These are phyloP conservation scores for Spheniscus humboldti DNA, from an alignment of 2,797 vertebrate genomes.

Conservation along the genomic window DNA sequence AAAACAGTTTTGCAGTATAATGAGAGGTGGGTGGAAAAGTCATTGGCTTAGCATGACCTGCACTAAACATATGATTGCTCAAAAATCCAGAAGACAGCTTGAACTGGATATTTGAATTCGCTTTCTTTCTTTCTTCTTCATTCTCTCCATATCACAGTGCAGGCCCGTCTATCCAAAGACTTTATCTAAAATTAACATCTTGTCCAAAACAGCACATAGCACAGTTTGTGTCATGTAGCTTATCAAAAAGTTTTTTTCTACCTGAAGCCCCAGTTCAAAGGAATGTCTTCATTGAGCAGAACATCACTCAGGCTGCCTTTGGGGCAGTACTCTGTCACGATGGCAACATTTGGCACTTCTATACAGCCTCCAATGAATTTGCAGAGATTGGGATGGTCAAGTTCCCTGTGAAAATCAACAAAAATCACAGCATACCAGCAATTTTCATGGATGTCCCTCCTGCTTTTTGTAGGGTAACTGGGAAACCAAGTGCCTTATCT, in stretches of 20 bases:
- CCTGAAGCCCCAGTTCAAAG: conserved; percentile 88
- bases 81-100: neutral
- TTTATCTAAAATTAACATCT: neutral
- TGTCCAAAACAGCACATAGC: neutral
- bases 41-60: neutral
- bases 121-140: neutral
- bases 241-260: conserved; percentile 18
- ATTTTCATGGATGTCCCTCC: neutral
- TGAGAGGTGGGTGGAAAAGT: neutral
- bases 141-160: neutral
- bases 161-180: neutral
- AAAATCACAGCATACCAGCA: neutral
- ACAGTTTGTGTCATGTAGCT: neutral
- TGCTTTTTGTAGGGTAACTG: neutral
- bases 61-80: neutral
- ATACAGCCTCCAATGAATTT: conserved; percentile 85
- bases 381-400: conserved; percentile 87
- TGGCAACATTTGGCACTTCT: conserved; percentile 81
- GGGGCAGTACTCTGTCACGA: conserved; percentile 87
- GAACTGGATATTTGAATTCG: neutral
- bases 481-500: neutral
- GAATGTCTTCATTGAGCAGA: conserved; percentile 83
- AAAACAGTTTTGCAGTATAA: neutral
- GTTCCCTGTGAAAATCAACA: conserved; percentile 74
- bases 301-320: conserved; percentile 84